phyloP scores from a whole-genome alignment of 1,140 invertebrate genomes.

The Heterodera schachtii region DNA sequence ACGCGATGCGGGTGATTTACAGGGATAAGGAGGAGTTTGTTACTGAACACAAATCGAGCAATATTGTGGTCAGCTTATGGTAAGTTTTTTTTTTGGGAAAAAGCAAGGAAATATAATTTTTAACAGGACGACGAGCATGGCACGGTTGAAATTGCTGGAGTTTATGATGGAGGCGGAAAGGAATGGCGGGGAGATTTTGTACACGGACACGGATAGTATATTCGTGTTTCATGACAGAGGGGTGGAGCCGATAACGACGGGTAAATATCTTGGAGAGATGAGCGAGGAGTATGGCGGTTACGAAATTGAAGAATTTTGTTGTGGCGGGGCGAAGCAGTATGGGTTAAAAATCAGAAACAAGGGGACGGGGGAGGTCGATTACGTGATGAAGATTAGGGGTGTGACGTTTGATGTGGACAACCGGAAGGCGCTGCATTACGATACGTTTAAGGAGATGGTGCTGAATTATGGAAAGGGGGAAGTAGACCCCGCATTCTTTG shows the following conservation, averaged over 20 bases:
- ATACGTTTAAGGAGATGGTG: too few species aligned
- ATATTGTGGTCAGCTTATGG: not conserved
- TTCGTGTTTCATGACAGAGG: not conserved
- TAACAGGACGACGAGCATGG: not conserved
- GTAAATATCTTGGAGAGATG: not conserved
- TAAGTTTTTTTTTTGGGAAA: too few species aligned
- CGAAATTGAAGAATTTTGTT: constrained; percentile 19
- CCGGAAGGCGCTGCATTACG: too few species aligned
- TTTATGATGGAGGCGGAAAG: not conserved
- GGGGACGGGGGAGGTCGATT: too few species aligned
- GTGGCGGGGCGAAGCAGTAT: constrained; percentile 6
- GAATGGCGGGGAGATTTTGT: not conserved
- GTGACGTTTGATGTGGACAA: too few species aligned
- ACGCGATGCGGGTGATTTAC: not conserved
- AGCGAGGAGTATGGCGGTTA: not conserved
- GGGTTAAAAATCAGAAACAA: not conserved
- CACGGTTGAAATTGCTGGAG: not conserved
- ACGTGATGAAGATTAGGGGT: too few species aligned
- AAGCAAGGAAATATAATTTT: too few species aligned
- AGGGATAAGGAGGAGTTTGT: constrained; percentile 7
- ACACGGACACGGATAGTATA: constrained; percentile 3
- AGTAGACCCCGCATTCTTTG: too few species aligned
- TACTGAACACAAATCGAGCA: not conserved
- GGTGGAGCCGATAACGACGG: not conserved
- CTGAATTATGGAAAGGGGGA: too few species aligned